Conservation (phyloP, 1,140 invertebrate genomes). For the Sarcophaga peregrina region DNA sequence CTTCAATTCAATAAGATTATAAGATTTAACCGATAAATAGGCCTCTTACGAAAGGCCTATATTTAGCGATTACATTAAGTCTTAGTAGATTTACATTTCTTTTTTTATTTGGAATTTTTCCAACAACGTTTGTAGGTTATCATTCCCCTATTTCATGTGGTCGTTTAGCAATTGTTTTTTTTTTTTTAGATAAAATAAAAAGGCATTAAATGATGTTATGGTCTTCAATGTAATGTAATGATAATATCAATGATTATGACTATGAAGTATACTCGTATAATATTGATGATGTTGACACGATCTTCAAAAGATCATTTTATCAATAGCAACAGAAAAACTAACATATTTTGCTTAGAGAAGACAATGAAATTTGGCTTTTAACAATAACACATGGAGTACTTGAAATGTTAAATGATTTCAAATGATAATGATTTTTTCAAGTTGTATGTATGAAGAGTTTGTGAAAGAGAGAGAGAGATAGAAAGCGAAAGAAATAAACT, state of each 20-base stretch:
- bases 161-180: no score
- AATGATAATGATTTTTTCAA: not conserved
- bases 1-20: no score
- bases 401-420: not conserved
- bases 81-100: no score
- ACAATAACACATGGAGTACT: not conserved
- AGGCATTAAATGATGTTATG: not conserved
- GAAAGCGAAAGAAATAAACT: no score
- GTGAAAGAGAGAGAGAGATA: not conserved
- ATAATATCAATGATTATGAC: constrained; percentile 23
- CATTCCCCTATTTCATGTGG: not conserved
- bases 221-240: constrained; percentile 8
- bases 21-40: no score
- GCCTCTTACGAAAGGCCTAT: no score
- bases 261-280: not conserved
- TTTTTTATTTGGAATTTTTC: no score
- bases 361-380: not conserved
- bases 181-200: not conserved
- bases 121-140: not conserved
- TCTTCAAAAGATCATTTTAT: constrained; percentile 14
- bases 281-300: constrained; percentile 24
- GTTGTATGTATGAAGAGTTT: no score
- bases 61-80: no score
- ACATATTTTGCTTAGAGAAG: no score
- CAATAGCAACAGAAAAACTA: not conserved